A percentile compares a stretch with the other conserved stretches of the same genome.
These are phyloP conservation scores for Volucella inanis DNA, from an alignment of 2,888 invertebrate species.

Conservation along the genomic window DNA sequence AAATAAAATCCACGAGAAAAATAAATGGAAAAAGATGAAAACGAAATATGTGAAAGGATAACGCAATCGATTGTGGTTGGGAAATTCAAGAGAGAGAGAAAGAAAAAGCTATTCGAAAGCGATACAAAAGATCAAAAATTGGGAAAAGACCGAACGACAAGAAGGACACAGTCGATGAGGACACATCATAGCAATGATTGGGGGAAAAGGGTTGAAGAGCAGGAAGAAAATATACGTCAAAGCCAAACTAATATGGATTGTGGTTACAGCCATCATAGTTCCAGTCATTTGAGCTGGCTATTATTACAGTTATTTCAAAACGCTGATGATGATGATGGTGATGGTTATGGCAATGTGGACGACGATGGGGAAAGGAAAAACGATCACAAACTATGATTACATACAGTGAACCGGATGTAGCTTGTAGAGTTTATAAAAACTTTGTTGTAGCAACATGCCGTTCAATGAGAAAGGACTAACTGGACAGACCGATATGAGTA, in stretches of 20 bases:
- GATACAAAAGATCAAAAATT: conserved; percentile 38
- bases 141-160: conserved; percentile 8
- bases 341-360: conserved; percentile 15
- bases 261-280: conserved; percentile 62
- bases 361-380: neutral
- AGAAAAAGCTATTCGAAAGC: conserved; percentile 5
- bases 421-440: conserved; percentile 26
- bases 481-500: neutral
- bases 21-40: neutral
- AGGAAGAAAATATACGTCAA: conserved; percentile 44
- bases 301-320: conserved; percentile 64
- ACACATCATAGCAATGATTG: neutral
- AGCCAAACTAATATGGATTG: conserved; percentile 56
- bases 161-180: conserved; percentile 12
- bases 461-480: neutral
- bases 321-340: conserved; percentile 9
- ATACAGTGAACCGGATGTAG: conserved; percentile 23
- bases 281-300: conserved; percentile 50
- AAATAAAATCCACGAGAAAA: conserved; percentile 20
- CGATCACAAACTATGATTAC: conserved; percentile 18
- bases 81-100: neutral
- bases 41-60: conserved; percentile 12
- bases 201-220: neutral
- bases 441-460: conserved; percentile 41
- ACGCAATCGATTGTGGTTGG: conserved; percentile 37